Evolutionary conservation across 2,113 vertebrate genomes (phyloP), one percentile per base, ranked within the genome.

Genomic region (Pteronura brasiliensis): DNA sequence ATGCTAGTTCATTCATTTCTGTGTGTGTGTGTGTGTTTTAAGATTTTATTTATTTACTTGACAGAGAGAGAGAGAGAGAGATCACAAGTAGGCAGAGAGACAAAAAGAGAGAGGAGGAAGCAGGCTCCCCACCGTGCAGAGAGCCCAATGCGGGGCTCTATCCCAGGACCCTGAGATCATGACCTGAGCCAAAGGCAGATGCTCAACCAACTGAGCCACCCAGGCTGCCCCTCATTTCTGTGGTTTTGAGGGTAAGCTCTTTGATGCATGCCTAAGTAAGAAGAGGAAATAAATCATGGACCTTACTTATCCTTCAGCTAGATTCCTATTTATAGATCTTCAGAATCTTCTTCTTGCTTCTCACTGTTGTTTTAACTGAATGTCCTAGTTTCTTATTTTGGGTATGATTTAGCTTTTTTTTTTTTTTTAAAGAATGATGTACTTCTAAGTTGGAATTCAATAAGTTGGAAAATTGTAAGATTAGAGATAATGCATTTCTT

Each of bases 401-500:
- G 31, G 5, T 77, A 47, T 86, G 27, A n/a, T 71, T 79, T 65
- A 88, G 44, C 31, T 52, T 72, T 47, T 34, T 39, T 55, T 11
- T 88, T 15, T 93, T 52, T 74, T 87, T 88, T 34, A 49, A 88
- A 88, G 44, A 90, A 76, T 59, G 95, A 61, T 9, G 4, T 67
- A 39, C 49, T 90, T 88, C 63, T 80, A 94, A 81, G 57, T 74
- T 87, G 55, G 79, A 88, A 52, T 76, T 59, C 44, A 90, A 29
- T 69, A 65, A 47, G 47, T 20, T 86, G 49, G 39, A 90, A 91
- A 92, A 65, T 20, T 69, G 18, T 61, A 76, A 88, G 9, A 49
- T 81, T 74, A 96, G 71, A 97, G 92, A 79, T 71, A 23, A 90
- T 42, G 59, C 31, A n/a, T 44, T 84, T 95, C 39, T 94, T 36